phyloP scores from a whole-genome alignment of 2,888 invertebrate species.

The Andrena bicolor region DNA sequence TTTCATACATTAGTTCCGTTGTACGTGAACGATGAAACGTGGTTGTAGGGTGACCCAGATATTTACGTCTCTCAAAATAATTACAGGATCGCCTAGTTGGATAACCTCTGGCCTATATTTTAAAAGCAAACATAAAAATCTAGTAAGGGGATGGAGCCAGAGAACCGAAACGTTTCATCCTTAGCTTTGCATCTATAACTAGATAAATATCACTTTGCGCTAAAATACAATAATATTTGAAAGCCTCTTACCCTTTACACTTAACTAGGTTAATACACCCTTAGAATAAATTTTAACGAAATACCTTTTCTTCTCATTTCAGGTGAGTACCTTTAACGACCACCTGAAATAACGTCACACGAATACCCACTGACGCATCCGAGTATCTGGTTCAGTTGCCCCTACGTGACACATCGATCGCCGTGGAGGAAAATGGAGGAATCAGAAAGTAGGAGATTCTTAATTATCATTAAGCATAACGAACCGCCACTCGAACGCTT shows the following conservation, averaged over 20 bases:
- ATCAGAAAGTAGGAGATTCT: slow-evolving; percentile 8
- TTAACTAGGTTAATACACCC: background rate
- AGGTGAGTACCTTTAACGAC: slow-evolving; percentile 71
- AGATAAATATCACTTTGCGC: no score
- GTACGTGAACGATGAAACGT: slow-evolving; percentile 7
- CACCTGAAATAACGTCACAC: background rate
- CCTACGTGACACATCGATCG: background rate
- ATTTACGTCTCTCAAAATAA: slow-evolving; percentile 22
- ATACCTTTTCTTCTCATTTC: slow-evolving; percentile 62
- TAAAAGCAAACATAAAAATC: background rate
- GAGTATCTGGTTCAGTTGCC: slow-evolving; percentile 22
- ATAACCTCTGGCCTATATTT: slow-evolving; percentile 7
- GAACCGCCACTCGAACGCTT: slow-evolving; percentile 8
- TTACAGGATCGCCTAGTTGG: slow-evolving; percentile 1
- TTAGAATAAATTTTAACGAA: background rate
- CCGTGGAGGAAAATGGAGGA: background rate
- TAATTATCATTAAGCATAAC: slow-evolving; percentile 26
- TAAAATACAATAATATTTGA: background rate
- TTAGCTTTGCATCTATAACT: no score
- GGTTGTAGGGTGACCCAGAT: slow-evolving; percentile 30
- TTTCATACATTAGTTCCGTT: background rate
- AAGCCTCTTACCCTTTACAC: background rate
- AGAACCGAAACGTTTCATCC: no score
- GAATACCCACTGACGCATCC: background rate
- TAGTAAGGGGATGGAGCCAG: no score